Conservation (phyloP, 1,140 invertebrate species). For the Gryon sp. region DNA sequence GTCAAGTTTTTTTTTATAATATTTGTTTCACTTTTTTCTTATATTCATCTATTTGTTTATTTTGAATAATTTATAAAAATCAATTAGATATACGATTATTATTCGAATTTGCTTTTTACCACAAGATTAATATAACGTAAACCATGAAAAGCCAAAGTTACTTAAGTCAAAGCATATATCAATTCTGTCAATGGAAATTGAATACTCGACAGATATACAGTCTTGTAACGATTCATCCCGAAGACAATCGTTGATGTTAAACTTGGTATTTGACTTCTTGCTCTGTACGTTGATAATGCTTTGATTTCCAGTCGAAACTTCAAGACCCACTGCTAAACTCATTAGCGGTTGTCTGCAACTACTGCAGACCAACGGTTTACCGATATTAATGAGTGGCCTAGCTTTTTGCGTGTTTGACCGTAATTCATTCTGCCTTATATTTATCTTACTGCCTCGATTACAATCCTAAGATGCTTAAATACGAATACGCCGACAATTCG, state of each 20-base stretch:
- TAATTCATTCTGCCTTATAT: conserved; percentile 27
- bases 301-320: conserved; percentile 45
- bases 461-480: neutral
- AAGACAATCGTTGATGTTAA: conserved; percentile 43
- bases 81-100: no score
- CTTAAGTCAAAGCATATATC: neutral
- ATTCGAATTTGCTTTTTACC: no score
- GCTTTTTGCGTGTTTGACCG: conserved; percentile 34
- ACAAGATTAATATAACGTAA: no score
- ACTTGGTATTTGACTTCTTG: conserved; percentile 57
- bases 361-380: conserved; percentile 28
- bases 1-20: no score
- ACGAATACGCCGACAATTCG: no score
- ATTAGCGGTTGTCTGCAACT: conserved; percentile 30
- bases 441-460: conserved; percentile 41
- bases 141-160: no score
- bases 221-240: neutral
- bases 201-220: neutral
- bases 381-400: conserved; percentile 36
- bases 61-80: no score
- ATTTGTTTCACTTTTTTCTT: no score
- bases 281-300: conserved; percentile 32
- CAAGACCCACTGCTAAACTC: conserved; percentile 32
- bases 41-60: no score
- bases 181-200: no score